Evolutionary conservation across 2,113 vertebrate genomes (phyloP), one percentile per base, ranked within the genome.

Genomic region (Scopus umbretta): DNA sequence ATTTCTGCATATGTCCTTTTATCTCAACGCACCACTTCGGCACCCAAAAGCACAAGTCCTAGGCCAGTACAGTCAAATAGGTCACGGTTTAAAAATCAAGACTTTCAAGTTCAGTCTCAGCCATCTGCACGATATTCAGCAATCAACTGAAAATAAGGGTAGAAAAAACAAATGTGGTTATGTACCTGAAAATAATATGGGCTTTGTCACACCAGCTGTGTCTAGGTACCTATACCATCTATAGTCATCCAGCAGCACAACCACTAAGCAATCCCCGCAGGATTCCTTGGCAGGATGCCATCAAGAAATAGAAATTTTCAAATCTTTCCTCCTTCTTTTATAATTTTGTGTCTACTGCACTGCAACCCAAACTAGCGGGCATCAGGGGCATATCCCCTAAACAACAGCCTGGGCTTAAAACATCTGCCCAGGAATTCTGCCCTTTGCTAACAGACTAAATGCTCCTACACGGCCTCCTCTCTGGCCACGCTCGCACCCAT

Each of bases 391-490:
- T 56, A 76, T 29, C 59, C 71, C 85, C 40, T 38, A 62, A 94
- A 91, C 40, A 71, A 58, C 40, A 92, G 29, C 73, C 75, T 55
- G 83, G 66, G 17, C 19, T 96, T 95, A 42, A 91, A 94, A 43
- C 1, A 30, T 10, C 91, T 79, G 83, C 88, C 91, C 94, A 92
- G 96, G 95, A 97, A 95, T 97, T 93, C 61, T 97, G 94, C 96
- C 97, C 94, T 97, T 96, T 97, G 80, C 94, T 97, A 90, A 30
- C 66, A 91, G 81, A 90, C 91, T 97, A 93, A 98, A 92, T 83
- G 93, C 76, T 97, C 85, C 67, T 89, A 96, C 96, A 97, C 32
- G 18, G 87, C 40, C 88, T 92, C 94, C 93, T 89, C 52, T 83
- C 88, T 97, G 96, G 95, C 96, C 95, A 38, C 11, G 20, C 90